Conservation (phyloP, 1,140 invertebrate genomes). For the Trypoxylus dichotomus region DNA sequence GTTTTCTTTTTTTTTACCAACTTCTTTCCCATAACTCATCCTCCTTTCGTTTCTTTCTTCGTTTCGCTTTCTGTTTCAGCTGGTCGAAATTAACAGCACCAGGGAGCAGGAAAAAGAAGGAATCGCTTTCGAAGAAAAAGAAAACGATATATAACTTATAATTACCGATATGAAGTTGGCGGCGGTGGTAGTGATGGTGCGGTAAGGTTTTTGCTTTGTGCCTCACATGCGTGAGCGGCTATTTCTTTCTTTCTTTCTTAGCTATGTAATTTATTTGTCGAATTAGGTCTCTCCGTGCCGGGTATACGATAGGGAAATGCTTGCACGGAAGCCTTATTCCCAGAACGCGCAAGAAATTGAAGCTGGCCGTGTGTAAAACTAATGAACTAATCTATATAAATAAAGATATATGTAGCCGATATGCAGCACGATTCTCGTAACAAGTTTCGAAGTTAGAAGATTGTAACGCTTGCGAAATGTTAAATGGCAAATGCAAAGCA, state of each 20-base stretch:
- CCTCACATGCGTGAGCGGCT: not conserved
- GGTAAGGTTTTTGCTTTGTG: not conserved
- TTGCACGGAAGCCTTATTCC: not conserved
- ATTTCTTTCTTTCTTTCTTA: not conserved
- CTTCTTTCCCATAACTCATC: not conserved
- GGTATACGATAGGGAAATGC: not conserved
- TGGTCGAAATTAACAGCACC: not conserved
- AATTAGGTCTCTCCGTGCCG: not conserved
- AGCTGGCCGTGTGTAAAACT: not conserved
- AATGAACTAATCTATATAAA: not conserved
- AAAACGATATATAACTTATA: constrained; percentile 4
- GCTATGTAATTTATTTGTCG: not conserved
- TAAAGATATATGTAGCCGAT: too few species aligned
- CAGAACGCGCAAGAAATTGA: not conserved
- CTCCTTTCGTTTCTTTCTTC: not conserved
- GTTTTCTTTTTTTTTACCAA: not conserved
- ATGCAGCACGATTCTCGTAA: too few species aligned
- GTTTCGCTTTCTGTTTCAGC: not conserved
- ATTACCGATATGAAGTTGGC: not conserved
- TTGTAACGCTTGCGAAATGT: too few species aligned
- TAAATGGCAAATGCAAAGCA: too few species aligned
- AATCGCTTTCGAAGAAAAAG: not conserved
- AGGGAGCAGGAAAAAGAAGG: not conserved
- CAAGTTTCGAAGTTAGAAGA: too few species aligned
- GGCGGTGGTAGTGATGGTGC: not conserved